Evolutionary conservation across 1,140 invertebrate genomes (phyloP).

Genomic region (Sycophaga agraensis): DNA sequence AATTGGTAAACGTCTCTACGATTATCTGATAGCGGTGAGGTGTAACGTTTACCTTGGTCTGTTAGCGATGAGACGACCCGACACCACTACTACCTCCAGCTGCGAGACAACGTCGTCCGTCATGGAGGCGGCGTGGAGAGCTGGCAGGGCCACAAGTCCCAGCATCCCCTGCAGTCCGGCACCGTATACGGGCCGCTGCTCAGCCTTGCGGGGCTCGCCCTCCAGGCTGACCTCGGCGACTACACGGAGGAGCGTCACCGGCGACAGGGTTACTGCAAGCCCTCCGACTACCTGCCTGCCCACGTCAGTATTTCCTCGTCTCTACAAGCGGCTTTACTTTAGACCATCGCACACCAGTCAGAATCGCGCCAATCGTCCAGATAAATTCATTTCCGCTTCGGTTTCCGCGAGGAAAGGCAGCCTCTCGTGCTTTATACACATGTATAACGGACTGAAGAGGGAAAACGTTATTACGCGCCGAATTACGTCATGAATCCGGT

Average conservation of each 20-base stretch:
- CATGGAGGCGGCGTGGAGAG: slow-evolving; percentile 64
- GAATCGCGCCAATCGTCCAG: no score
- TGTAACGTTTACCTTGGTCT: background rate
- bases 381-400: no score
- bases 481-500: no score
- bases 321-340: no score
- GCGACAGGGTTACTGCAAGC: slow-evolving; percentile 76
- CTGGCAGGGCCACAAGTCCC: slow-evolving; percentile 51
- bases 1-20: background rate
- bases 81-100: slow-evolving; percentile 91
- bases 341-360: no score
- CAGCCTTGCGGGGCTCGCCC: slow-evolving; percentile 78
- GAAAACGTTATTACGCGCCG: no score
- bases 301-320: slow-evolving; percentile 59
- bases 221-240: slow-evolving; percentile 91
- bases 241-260: slow-evolving; percentile 61
- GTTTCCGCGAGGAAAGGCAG: no score
- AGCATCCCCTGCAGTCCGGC: slow-evolving; percentile 67
- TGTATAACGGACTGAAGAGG: no score
- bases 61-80: slow-evolving; percentile 82
- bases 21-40: no score
- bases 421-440: no score
- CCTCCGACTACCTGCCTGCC: slow-evolving; percentile 71
- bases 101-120: slow-evolving; percentile 83
- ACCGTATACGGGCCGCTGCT: slow-evolving; percentile 61